phyloP scores from a whole-genome alignment of 1,140 invertebrate species.

The Cryptotermes secundus region DNA sequence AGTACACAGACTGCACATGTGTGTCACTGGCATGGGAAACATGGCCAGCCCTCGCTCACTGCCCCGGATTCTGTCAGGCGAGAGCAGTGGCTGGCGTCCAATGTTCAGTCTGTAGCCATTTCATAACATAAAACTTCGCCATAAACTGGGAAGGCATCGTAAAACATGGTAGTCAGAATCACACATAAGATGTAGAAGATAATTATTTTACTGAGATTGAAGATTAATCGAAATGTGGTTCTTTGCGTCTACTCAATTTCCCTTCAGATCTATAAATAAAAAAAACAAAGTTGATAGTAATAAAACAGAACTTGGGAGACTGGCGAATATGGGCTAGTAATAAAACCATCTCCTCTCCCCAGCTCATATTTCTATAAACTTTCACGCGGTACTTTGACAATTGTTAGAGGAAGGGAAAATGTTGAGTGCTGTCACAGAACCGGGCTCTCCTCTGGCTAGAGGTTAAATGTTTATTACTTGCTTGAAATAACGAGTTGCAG shows the following conservation, averaged over 20 bases:
- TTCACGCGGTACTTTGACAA: neutral
- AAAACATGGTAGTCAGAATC: neutral
- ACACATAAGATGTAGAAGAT: neutral
- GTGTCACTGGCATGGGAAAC: too few relatives aligned
- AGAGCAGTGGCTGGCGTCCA: neutral
- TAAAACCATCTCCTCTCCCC: neutral
- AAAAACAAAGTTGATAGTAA: neutral
- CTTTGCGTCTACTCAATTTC: neutral
- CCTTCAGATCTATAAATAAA: constrained; percentile 2
- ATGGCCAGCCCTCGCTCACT: neutral
- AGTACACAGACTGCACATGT: too few relatives aligned
- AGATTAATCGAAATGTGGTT: neutral
- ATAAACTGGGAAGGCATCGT: neutral
- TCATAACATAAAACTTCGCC: neutral
- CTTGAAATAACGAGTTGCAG: neutral
- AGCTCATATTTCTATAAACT: neutral
- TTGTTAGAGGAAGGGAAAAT: neutral
- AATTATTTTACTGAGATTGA: constrained; percentile 10
- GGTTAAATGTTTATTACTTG: neutral
- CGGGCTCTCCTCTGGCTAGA: neutral
- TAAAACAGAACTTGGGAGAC: neutral
- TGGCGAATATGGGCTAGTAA: neutral
- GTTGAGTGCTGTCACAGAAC: neutral
- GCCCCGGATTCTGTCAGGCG: too few relatives aligned
- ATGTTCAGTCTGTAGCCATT: neutral